phyloP scores from a whole-genome alignment of 2,113 vertebrate species.

The mouse (Mus musculus) region GRCm39 chr12:4574501-4575000 shows the following conservation, averaged over 20 bases:
- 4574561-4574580: background rate
- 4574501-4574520: background rate
- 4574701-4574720: background rate
- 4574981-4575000: background rate
- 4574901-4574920: conserved; percentile 51
- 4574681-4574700: background rate
- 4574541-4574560: background rate
- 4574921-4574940: background rate
- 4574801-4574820: conserved; percentile 37
- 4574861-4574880: conserved; percentile 72
- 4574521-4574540: background rate
- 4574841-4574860: conserved; percentile 67
- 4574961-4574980: conserved; percentile 22
- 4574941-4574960: background rate
- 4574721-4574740: background rate
- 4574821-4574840: conserved; percentile 57
- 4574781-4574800: conserved; percentile 27
- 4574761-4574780: conserved; percentile 41
- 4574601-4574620: background rate
- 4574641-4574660: background rate
- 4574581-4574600: accelerated
- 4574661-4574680: background rate
- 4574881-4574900: conserved; percentile 58
- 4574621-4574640: background rate
- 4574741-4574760: conserved; percentile 67